These are phyloP conservation scores for Eupristina koningsbergeri DNA, from an alignment of 1,140 invertebrate species.

Conservation along the genomic window DNA sequence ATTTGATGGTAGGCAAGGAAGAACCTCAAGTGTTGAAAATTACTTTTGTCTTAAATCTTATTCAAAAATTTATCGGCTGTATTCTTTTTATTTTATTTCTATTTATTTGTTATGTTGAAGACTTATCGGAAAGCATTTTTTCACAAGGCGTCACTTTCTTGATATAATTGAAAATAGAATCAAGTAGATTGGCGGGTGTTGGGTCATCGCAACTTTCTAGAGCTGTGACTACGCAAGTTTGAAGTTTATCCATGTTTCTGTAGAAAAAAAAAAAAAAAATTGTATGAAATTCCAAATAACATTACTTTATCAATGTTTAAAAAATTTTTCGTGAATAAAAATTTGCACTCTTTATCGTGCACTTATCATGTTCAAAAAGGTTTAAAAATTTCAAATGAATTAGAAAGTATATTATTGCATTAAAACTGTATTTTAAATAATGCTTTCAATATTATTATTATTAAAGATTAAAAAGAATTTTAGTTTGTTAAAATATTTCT, in stretches of 20 bases:
- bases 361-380: too few relatives aligned
- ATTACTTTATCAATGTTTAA: too few relatives aligned
- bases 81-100: background rate
- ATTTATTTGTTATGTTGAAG: background rate
- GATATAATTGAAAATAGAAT: slow-evolving; percentile 83
- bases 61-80: background rate
- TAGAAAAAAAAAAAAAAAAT: slow-evolving; percentile 55
- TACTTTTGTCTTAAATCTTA: background rate
- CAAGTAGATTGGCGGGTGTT: slow-evolving; percentile 84
- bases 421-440: too few relatives aligned
- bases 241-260: slow-evolving; percentile 76
- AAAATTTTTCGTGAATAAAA: too few relatives aligned
- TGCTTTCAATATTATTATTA: too few relatives aligned
- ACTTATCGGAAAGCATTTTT: slow-evolving; percentile 58
- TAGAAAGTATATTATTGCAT: too few relatives aligned
- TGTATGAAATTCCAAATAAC: too few relatives aligned
- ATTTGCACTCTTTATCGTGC: too few relatives aligned
- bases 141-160: slow-evolving; percentile 81
- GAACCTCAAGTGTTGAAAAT: background rate
- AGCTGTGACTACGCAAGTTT: slow-evolving; percentile 77
- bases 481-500: slow-evolving; percentile 53
- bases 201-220: slow-evolving; percentile 81
- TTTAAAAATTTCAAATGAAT: too few relatives aligned
- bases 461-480: background rate
- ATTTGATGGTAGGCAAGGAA: background rate